Evolutionary conservation across 2,113 vertebrate genomes (phyloP).

Genomic region (Enhydra lutris): DNA sequence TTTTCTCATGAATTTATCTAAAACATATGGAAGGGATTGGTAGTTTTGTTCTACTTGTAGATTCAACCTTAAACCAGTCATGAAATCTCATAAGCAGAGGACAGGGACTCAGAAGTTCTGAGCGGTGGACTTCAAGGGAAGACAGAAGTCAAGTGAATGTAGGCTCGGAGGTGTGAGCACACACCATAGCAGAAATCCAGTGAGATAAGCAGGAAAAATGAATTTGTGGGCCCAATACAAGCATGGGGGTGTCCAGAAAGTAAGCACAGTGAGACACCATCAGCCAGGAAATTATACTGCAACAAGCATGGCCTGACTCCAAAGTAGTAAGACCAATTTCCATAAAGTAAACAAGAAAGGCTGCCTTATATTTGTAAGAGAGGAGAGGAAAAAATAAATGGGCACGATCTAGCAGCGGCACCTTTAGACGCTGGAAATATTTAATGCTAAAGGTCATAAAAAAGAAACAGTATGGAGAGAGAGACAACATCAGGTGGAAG

Average conservation of each 20-base stretch:
- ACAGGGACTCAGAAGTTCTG: not conserved
- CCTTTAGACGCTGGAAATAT: not conserved
- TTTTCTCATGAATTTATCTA: constrained; percentile 7
- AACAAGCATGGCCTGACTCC: not conserved
- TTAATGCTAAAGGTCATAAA: not conserved
- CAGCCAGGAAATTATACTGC: not conserved
- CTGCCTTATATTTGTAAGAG: not conserved
- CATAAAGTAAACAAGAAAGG: not conserved
- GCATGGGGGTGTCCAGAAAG: not conserved
- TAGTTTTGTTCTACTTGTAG: constrained; percentile 2
- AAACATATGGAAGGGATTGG: not conserved
- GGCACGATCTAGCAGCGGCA: not conserved
- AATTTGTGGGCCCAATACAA: not conserved
- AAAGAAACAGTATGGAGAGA: not conserved
- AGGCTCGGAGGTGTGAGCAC: not conserved
- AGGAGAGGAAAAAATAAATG: not conserved
- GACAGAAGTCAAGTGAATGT: not conserved
- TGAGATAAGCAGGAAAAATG: not conserved
- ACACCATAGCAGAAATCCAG: not conserved
- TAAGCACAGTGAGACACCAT: not conserved
- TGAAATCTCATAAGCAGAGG: not conserved
- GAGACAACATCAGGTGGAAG: not conserved
- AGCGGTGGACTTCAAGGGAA: not conserved
- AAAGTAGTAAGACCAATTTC: not conserved
- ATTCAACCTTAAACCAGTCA: not conserved